Evolutionary conservation across 2,113 vertebrate species (phyloP), one percentile per base, ranked within the genome.

Genomic region (Lepus americanus): DNA sequence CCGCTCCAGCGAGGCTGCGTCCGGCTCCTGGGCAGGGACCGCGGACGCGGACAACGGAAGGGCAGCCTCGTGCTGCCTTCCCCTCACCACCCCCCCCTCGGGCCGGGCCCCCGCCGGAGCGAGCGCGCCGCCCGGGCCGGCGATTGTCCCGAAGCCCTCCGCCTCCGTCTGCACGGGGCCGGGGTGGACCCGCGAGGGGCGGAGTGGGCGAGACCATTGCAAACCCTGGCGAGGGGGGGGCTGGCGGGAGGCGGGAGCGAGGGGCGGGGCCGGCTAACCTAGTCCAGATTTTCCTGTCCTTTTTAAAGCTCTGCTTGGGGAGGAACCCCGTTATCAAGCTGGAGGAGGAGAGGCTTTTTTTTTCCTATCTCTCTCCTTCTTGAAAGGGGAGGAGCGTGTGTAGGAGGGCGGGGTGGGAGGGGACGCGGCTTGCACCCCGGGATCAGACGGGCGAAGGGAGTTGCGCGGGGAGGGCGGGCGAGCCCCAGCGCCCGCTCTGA

Each of bases 161-260:
- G 81, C 90, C 95, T 78, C 44, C 0, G 63, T 61, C 76, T 61
- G 93, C 51, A 66, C 36, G 1, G 51, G 89, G 89, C 89, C 4
- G 77, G 84, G 0, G 80, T 4, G 72, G 94, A 96, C 95, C 92
- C 87, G 90, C 72, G 76, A 92, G 87, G 94, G 97, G 97, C 87
- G 97, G 97, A 74, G 96, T 97, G 96, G 97, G 93, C 90, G 96
- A 97, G 94, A 97, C 97, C 97, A 97, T 95, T 78, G 95, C 70
- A 44, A 49, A 61, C 0, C 19, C 66, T n/a, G 87, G 77, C 70
- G 19, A 9, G 53, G 94, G 96, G 95, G 77, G 49, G 25, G 8
- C 25, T 17, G 55, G 55, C 55, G 13, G 4, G 39, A 82, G 27
- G 61, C 74, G 33, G 72, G 67, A 70, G 31, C 61, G 77, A 85